Evolutionary conservation across 2,797 vertebrate genomes (phyloP).

Genomic region (Liparis tanakae): DNA sequence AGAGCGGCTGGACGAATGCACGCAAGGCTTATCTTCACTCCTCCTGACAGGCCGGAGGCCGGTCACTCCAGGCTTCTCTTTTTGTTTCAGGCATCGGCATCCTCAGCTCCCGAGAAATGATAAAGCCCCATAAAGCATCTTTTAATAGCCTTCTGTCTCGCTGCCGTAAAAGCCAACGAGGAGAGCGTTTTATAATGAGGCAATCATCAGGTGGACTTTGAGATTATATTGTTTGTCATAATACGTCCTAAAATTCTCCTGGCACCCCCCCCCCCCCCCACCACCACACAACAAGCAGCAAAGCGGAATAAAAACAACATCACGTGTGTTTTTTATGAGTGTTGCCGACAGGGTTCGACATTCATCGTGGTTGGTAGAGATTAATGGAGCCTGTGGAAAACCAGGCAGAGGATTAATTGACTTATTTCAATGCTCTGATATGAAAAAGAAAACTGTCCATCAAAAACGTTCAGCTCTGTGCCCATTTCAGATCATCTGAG

Average conservation of each 20-base stretch:
- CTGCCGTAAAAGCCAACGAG: conserved; percentile 67
- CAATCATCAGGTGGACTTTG: conserved; percentile 70
- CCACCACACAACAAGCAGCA: conserved; percentile 33
- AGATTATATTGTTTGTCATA: conserved; percentile 70
- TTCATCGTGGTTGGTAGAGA: conserved; percentile 47
- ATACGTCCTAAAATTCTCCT: conserved; percentile 53
- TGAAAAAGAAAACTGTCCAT: conserved; percentile 58
- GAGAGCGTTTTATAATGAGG: conserved; percentile 72
- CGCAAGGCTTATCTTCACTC: conserved; percentile 50
- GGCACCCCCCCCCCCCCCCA: conserved; percentile 16
- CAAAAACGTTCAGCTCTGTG: conserved; percentile 59
- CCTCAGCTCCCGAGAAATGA: conserved; percentile 73
- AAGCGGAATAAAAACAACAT: conserved; percentile 29
- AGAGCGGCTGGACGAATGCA: neutral
- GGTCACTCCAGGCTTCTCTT: conserved; percentile 59
- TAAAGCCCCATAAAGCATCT: conserved; percentile 76
- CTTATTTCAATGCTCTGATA: conserved; percentile 51
- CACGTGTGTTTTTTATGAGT: conserved; percentile 27
- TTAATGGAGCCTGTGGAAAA: conserved; percentile 55
- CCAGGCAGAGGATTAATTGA: conserved; percentile 69
- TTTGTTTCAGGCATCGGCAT: conserved; percentile 74
- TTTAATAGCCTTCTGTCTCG: conserved; percentile 74
- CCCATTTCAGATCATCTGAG: conserved; percentile 53
- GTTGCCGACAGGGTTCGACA: conserved; percentile 36
- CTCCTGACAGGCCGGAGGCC: conserved; percentile 54